Percentiles rank a stretch among this genome's conserved stretches.
Conservation (phyloP, 2,113 vertebrate genomes). For the Edolisoma coerulescens region DNA sequence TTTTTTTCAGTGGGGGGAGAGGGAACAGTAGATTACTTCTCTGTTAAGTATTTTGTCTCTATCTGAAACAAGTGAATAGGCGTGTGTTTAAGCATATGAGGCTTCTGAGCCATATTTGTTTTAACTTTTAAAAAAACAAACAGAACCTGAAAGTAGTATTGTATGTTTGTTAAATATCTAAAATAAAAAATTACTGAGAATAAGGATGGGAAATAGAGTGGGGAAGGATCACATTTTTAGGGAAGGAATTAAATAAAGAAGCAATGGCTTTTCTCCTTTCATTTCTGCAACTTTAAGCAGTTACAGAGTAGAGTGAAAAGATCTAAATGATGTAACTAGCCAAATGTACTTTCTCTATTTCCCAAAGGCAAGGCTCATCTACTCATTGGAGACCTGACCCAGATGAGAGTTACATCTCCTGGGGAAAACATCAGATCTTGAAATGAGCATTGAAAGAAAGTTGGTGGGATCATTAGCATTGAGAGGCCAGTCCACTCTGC, state of each 20-base stretch:
- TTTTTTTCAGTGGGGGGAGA: rapidly evolving
- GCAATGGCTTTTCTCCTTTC: neutral
- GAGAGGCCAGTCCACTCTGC: neutral
- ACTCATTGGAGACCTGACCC: neutral
- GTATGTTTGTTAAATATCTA: neutral
- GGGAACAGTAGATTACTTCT: neutral
- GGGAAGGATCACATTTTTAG: neutral
- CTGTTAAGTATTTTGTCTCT: neutral
- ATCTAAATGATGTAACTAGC: neutral
- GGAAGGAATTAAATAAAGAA: neutral
- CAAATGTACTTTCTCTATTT: neutral
- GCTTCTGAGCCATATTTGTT: neutral
- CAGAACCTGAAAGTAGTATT: neutral
- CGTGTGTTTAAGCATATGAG: neutral
- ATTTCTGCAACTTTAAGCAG: neutral
- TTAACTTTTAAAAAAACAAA: neutral
- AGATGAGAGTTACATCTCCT: neutral
- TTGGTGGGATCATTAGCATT: neutral
- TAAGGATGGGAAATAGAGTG: neutral
- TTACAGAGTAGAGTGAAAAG: neutral
- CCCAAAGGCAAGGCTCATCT: neutral
- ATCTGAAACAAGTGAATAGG: neutral
- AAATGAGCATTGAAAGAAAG: neutral
- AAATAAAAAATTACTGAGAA: neutral
- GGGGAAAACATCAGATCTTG: neutral